Evolutionary conservation across 2,113 vertebrate genomes (phyloP).

Genomic region (Anoura caudifer): DNA sequence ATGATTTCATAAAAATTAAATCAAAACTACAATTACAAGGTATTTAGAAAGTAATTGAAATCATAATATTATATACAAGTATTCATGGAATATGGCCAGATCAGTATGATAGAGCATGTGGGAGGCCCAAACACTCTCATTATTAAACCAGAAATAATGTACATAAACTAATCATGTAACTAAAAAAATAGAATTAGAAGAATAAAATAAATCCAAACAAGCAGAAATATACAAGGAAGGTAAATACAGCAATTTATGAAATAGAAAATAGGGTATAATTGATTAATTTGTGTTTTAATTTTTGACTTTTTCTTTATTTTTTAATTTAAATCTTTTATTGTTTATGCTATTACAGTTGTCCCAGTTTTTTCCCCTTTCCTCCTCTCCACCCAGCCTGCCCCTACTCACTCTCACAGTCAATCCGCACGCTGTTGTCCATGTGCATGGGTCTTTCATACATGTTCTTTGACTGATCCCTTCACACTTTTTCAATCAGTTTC

Average conservation of each 20-base stretch:
- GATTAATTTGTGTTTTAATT: background rate
- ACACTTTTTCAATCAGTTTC: no score
- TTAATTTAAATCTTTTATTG: no score
- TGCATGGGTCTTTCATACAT: no score
- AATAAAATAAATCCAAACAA: conserved; percentile 9
- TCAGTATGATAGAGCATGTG: background rate
- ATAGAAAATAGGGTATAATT: background rate
- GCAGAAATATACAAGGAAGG: background rate
- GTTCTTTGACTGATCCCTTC: no score
- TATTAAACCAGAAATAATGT: conserved; percentile 13
- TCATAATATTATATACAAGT: background rate
- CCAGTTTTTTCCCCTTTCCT: no score
- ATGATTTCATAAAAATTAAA: background rate
- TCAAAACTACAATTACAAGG: background rate
- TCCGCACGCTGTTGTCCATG: no score
- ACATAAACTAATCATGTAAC: background rate
- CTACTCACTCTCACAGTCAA: no score
- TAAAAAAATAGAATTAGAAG: background rate
- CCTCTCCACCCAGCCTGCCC: no score
- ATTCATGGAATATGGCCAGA: background rate
- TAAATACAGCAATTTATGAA: background rate
- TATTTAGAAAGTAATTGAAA: conserved; percentile 35
- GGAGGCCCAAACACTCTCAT: background rate
- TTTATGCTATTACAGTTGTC: no score
- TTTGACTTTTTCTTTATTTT: no score